Evolutionary conservation across 2,888 invertebrate genomes (phyloP), one percentile per base, ranked within the genome.

Genomic region (Sicus ferrugineus): DNA sequence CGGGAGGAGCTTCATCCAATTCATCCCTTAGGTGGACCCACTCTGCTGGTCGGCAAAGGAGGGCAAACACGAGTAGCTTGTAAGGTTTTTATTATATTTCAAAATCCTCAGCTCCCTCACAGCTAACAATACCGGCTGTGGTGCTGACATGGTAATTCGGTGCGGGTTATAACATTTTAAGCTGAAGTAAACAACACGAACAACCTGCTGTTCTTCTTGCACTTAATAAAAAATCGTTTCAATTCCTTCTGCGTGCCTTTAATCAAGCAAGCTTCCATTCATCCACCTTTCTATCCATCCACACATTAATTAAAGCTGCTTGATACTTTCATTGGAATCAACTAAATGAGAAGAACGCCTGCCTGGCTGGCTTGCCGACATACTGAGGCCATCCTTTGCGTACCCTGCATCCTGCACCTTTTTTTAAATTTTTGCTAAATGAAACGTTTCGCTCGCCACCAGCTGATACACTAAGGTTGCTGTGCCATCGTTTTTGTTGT

Each of bases 281-380:
- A 16, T 1, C 11, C 26, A 16, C 6, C 23, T 23, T 54, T 14
- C 26, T 54, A 21, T 26, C 14, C 31, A 31, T 19, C 11, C 31
- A 34, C 34, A 21, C 30, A n/a, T 38, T 34, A 38, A 31, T 31
- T 31, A 23, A 23, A 23, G 61, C 19, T 61, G 21, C 14, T 38
- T 16, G 23, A 34, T 42, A 23, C 38, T 21, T 42, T 42, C 42
- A 23, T 61, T 34, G 38, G 23, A 34, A 59, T 38, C 34, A 59
- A 61, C 61, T 42, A 16, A 61, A 42, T 61, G 61, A 61, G 26
- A 61, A 42, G 34, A 61, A 26, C 23, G n/a, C n/a, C n/a, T 3
- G 42, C 42, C n/a, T 42, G 5, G n/a, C 42, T 9, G n/a, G 42
- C n/a, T n/a, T 0, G 28, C 56, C 19, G n/a, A n/a, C 48, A 48